Evolutionary conservation across 2,797 vertebrate species (phyloP), one percentile per base, ranked within the genome.

Genomic region (Tolypeutes matacus): DNA sequence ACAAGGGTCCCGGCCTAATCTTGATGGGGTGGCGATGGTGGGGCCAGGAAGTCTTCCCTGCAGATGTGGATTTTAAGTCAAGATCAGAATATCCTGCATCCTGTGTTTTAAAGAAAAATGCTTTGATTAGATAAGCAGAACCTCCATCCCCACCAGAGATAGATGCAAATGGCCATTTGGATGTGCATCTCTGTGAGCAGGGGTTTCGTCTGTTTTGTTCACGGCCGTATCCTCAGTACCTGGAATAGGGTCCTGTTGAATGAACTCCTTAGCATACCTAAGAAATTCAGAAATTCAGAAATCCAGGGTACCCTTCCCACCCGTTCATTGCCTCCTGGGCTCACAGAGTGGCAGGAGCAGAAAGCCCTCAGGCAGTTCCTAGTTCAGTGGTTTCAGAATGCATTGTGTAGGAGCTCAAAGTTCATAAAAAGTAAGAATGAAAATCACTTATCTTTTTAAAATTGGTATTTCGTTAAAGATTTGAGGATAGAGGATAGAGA

Each of bases 361-460:
- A 75, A 90, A 39, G 70, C 5, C 73, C 9, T 27, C 23, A 18
- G 56, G 72, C 23, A 56, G 49, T 49, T 91, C 84, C 34, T 49
- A 70, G n/a, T 87, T 93, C 17, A 36, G 1, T 39, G 2, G 17
- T 69, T 95, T 91, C 62, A 64, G 51, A 17, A 23, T 62, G 5
- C 36, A 29, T 49, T 31, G 0, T 39, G 7, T 65, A 56, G 42
- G 56, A 18, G 65, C 7, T 2, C 15, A 56, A 77, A 51, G 29
- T 49, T 96, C 72, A 84, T 75, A 83, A 25, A 78, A 46, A 92
- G 42, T n/a, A 31, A 89, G 56, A 75, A 72, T 20, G 53, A 83
- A 93, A 92, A 31, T 3, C 46, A 11, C 5, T 75, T 49, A 8
- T 75, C n/a, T 73, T 73, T 15, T 69, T 93, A 78, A 86, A 83